Percentiles rank a stretch among this genome's conserved stretches.
Evolutionary conservation across 92 coral and sea anemone species (phyloP).

Genomic region (Epizoanthus fatuus): DNA sequence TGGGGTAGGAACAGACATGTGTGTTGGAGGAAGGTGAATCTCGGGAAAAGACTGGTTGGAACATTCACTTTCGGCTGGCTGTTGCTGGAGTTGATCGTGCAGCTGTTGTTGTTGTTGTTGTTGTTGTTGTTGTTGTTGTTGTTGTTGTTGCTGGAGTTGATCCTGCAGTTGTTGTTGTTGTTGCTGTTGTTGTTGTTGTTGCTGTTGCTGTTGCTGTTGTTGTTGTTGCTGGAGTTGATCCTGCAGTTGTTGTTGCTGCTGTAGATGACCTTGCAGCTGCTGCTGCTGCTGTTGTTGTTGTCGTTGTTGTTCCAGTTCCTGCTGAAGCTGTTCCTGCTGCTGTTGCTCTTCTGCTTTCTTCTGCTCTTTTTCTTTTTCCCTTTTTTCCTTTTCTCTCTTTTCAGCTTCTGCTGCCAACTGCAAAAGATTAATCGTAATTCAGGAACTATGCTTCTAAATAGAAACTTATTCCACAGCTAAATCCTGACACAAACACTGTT

Average conservation of each 20-base stretch:
- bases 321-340: constrained; percentile 9
- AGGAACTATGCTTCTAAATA: neutral
- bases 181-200: constrained; percentile 55
- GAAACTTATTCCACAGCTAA: neutral
- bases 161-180: constrained; percentile 29
- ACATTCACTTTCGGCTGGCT: constrained; percentile 17
- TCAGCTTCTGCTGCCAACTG: constrained; percentile 48
- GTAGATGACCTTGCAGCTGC: constrained; percentile 14
- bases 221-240: constrained; percentile 29
- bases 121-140: neutral
- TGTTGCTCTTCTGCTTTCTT: constrained; percentile 11
- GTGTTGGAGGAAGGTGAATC: constrained; percentile 32
- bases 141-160: constrained; percentile 7
- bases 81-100: constrained; percentile 19
- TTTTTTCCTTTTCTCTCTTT: constrained; percentile 40
- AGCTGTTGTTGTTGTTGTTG: constrained; percentile 24
- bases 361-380: constrained; percentile 33
- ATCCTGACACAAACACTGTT: neutral
- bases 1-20: constrained; percentile 40
- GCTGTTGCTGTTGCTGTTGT: constrained; percentile 37
- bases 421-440: neutral
- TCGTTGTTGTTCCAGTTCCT: constrained; percentile 51
- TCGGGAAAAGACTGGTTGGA: constrained; percentile 27
- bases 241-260: constrained; percentile 39
- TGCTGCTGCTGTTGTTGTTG: constrained; percentile 54